Evolutionary conservation across 2,888 invertebrate species (phyloP), one percentile per base, ranked within the genome.

Genomic region (Herminia tarsipennalis): DNA sequence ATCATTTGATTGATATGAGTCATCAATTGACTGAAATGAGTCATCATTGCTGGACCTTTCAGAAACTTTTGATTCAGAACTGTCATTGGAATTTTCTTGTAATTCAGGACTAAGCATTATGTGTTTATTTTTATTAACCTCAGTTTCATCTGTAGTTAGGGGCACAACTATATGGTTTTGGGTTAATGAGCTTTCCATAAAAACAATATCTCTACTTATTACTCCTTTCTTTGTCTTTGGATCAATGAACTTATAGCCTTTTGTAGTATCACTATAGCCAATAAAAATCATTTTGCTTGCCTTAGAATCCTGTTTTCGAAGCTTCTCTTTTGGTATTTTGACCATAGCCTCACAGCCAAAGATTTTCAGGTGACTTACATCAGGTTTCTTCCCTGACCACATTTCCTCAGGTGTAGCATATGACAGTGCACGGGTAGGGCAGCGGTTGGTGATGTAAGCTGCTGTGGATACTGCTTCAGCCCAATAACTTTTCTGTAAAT

Each of bases 141-240:
- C 5, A 30, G 5, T 30, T 18, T 30, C 9, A 17, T 9, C 17
- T 17, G 17, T 9, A 30, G 18, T 30, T 18, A 30, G 16, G 17
- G 30, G 18, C 9, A 30, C n/a, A 2, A 30, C 30, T 30, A 18
- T n/a, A 30, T 30, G 17, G 18, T 30, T 30, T 12, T 33, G 21
- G 2, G 6, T 21, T 13, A 21, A 12, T 33, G 33, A 21, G 6
- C 12, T 50, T 47, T 55, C 50, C 12, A 55, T 13, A 38, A 55
- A 46, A 24, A 41, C 6, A 1, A 54, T 44, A 45, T 54, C 46
- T 44, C 55, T 46, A 32, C 50, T 47, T 17, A 35, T 49, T 5
- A 40, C 16, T 12, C 38, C 17, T 49, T 49, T 44, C 8, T 21
- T 20, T 21, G 33, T 21, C 12, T 33, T 36, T 42, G 43, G 41